phyloP scores from a whole-genome alignment of 2,888 invertebrate species.

The Agapetus fuscipes region DNA sequence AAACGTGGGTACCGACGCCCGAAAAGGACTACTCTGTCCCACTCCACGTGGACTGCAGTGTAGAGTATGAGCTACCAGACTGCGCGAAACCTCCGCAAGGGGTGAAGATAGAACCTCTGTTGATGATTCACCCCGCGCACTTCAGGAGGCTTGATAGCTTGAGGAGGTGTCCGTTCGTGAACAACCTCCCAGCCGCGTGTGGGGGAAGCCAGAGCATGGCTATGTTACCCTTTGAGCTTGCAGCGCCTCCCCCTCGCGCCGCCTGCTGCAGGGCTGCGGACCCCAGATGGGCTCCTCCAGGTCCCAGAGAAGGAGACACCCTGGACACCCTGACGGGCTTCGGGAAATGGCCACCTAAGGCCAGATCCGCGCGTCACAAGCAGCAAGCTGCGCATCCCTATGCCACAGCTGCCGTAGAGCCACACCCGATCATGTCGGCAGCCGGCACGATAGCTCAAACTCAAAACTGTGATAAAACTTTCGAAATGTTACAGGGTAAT shows the following conservation, averaged over 20 bases:
- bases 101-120: constrained; percentile 70
- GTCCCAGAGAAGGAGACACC: constrained; percentile 19
- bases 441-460: background rate
- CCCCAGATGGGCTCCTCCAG: background rate
- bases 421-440: too few relatives aligned
- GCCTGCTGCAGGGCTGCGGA: background rate
- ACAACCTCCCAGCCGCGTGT: constrained; percentile 63
- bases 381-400: constrained; percentile 1
- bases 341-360: constrained; percentile 26
- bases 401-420: background rate
- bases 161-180: constrained; percentile 72
- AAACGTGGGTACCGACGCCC: constrained; percentile 36
- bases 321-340: constrained; percentile 18
- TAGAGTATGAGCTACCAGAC: constrained; percentile 84
- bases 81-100: constrained; percentile 81
- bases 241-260: background rate
- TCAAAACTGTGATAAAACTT: constrained; percentile 21
- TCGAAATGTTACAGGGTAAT: constrained; percentile 21
- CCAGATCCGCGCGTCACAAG: constrained; percentile 22
- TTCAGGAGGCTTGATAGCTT: constrained; percentile 80
- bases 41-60: constrained; percentile 83
- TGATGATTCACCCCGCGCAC: constrained; percentile 86
- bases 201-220: background rate
- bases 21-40: constrained; percentile 79
- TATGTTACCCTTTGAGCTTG: background rate